Percentiles rank a stretch among this genome's conserved stretches.
Evolutionary conservation across 2,888 invertebrate genomes (phyloP).

Genomic region (Carpatolechia fugitivella): DNA sequence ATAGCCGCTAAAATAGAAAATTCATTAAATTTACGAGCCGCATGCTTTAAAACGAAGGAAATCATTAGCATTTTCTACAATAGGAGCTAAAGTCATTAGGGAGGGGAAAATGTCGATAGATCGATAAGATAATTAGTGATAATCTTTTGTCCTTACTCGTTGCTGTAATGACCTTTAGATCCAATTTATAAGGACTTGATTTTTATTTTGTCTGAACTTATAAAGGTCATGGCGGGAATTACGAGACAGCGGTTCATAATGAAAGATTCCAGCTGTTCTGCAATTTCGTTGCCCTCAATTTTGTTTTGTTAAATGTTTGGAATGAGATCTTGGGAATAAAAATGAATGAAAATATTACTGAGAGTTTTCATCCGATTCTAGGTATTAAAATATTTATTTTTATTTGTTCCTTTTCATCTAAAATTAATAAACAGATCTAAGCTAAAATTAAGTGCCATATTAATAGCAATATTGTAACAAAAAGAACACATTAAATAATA

Average conservation of each 20-base stretch:
- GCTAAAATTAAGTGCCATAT: no score
- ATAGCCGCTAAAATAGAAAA: constrained; percentile 38
- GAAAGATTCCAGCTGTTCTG: constrained; percentile 4
- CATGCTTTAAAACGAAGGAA: constrained; percentile 60
- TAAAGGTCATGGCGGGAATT: not conserved
- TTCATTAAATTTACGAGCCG: constrained; percentile 55
- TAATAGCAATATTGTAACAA: no score
- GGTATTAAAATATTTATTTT: not conserved
- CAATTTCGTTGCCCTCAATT: not conserved
- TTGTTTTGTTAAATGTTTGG: not conserved
- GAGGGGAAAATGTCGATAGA: constrained; percentile 33
- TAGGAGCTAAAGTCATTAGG: constrained; percentile 47
- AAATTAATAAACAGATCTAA: no score
- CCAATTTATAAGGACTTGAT: constrained; percentile 16
- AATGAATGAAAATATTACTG: not conserved
- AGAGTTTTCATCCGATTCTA: not conserved
- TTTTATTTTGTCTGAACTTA: not conserved
- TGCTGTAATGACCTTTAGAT: constrained; percentile 14
- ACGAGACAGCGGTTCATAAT: not conserved
- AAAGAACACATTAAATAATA: no score
- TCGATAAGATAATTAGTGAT: constrained; percentile 11
- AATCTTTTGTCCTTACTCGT: constrained; percentile 10
- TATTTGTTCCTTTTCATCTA: no score
- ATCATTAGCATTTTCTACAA: constrained; percentile 74
- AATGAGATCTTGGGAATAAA: not conserved